Conservation (phyloP, 2,797 vertebrate species). For the Enteromius mattozi region DNA sequence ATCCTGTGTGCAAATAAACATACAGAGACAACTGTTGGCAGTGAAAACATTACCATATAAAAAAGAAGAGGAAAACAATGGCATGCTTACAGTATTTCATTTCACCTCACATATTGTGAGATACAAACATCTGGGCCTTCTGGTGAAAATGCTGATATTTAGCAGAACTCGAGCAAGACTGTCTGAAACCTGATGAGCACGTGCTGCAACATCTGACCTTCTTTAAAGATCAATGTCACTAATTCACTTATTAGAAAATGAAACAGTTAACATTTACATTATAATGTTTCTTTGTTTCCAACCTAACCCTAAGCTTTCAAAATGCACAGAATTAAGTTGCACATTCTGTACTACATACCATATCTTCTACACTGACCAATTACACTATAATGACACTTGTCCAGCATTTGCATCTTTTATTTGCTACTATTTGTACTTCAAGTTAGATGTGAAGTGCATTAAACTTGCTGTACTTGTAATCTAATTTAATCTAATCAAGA, state of each 20-base stretch:
- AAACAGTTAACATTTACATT: background rate
- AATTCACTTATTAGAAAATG: background rate
- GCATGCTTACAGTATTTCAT: background rate
- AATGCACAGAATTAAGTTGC: background rate
- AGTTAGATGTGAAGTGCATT: background rate
- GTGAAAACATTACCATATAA: slow-evolving; percentile 39
- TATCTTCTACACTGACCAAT: background rate
- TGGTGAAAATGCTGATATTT: background rate
- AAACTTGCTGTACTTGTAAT: background rate
- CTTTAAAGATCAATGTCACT: background rate
- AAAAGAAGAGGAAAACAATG: slow-evolving; percentile 6
- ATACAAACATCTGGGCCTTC: background rate
- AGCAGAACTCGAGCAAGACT: background rate
- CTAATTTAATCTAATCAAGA: slow-evolving; percentile 1
- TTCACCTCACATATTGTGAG: background rate
- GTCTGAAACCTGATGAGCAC: background rate
- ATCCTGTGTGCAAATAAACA: slow-evolving; percentile 44
- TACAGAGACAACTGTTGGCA: slow-evolving; percentile 12
- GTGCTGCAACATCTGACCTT: background rate
- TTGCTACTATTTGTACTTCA: background rate
- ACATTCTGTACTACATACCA: background rate
- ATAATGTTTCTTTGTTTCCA: background rate
- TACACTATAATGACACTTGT: background rate
- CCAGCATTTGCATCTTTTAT: background rate
- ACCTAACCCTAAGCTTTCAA: background rate